Evolutionary conservation across 2,888 invertebrate genomes (phyloP).

Genomic region (Tineola bisselliella): DNA sequence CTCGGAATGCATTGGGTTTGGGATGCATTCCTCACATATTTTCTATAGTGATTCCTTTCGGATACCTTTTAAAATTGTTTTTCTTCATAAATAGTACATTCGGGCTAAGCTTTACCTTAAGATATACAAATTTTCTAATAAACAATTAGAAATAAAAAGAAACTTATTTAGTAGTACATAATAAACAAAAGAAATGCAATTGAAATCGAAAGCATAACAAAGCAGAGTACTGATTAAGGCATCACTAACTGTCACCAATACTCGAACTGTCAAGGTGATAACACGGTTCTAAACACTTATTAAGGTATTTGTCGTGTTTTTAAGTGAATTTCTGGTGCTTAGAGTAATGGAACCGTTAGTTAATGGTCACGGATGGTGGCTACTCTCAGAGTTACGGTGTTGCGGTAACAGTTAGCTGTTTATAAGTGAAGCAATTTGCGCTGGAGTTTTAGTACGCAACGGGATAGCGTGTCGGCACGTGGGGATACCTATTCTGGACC

Average conservation of each 20-base stretch:
- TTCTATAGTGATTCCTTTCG: neutral
- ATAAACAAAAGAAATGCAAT: neutral
- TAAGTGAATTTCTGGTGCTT: neutral
- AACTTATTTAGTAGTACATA: neutral
- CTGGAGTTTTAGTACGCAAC: neutral
- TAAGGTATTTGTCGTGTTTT: neutral
- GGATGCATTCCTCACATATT: neutral
- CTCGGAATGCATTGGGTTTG: neutral
- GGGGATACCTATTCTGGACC: neutral
- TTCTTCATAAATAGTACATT: no score
- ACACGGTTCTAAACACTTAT: neutral
- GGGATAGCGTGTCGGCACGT: neutral
- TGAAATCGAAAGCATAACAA: neutral
- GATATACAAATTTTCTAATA: no score
- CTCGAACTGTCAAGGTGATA: neutral
- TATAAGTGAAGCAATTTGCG: constrained; percentile 9
- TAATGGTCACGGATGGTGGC: constrained; percentile 4
- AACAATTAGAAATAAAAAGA: no score
- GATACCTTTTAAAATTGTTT: no score
- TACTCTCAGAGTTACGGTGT: constrained; percentile 9
- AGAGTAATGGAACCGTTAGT: constrained; percentile 3
- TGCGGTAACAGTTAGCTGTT: constrained; percentile 9
- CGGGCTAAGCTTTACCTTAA: no score
- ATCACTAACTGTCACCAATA: neutral
- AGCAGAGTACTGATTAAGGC: neutral